Evolutionary conservation across 1,140 invertebrate genomes (phyloP).

Genomic region (Probaryconus sp.): DNA sequence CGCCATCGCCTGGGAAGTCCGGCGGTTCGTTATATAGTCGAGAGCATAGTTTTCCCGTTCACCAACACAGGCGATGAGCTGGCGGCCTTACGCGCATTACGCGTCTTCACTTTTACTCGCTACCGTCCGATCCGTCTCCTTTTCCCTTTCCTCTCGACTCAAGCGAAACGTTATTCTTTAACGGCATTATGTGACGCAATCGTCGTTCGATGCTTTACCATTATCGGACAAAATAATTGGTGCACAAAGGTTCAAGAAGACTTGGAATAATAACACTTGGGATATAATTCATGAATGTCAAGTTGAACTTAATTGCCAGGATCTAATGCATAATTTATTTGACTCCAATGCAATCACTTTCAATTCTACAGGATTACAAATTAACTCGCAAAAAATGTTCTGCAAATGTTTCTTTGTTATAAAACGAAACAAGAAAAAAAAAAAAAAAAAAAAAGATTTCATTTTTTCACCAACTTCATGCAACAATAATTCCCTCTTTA

Average conservation of each 20-base stretch:
- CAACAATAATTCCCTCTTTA: no score
- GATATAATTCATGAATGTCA: neutral
- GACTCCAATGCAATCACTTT: no score
- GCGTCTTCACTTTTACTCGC: conserved; percentile 59
- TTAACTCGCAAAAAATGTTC: no score
- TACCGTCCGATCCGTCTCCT: conserved; percentile 40
- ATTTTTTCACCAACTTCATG: no score
- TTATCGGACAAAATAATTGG: conserved; percentile 44
- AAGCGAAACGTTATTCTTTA: conserved; percentile 11
- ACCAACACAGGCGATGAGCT: conserved; percentile 16
- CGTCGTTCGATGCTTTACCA: neutral
- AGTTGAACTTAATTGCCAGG: neutral
- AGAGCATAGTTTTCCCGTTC: conserved; percentile 34
- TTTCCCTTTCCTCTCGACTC: conserved; percentile 34
- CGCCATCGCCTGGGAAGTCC: conserved; percentile 48
- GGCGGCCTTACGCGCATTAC: conserved; percentile 44
- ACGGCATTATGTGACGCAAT: conserved; percentile 18
- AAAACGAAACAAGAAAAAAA: no score
- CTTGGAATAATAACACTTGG: no score
- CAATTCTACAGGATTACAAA: no score
- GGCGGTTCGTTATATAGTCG: conserved; percentile 29
- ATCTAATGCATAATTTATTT: no score
- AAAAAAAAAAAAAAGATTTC: no score
- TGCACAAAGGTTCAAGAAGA: neutral
- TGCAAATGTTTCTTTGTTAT: no score